A percentile compares a stretch with the other conserved stretches of the same genome.
Evolutionary conservation across 2,888 invertebrate species (phyloP).

Genomic region (Eudemis profundana): DNA sequence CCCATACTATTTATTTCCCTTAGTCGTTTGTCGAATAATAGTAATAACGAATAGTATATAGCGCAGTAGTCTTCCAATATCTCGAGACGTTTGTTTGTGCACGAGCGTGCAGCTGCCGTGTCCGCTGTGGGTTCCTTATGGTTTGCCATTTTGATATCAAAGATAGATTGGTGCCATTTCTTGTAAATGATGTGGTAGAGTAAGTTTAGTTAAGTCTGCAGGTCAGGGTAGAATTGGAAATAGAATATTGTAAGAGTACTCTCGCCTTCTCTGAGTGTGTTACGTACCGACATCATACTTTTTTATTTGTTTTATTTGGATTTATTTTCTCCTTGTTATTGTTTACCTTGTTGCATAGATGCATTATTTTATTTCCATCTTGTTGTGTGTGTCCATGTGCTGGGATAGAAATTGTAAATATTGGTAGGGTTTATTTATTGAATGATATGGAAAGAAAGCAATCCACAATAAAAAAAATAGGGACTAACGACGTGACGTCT

Average conservation of each 20-base stretch:
- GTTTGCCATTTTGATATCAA: constrained; percentile 85
- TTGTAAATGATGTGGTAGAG: constrained; percentile 82
- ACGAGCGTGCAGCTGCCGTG: constrained; percentile 62
- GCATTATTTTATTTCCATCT: constrained; percentile 78
- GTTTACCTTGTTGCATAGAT: constrained; percentile 58
- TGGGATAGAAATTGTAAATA: constrained; percentile 82
- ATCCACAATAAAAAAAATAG: constrained; percentile 62
- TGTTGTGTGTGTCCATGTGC: constrained; percentile 83
- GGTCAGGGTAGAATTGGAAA: constrained; percentile 84
- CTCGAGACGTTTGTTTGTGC: constrained; percentile 71
- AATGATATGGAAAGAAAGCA: constrained; percentile 67
- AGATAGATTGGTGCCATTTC: constrained; percentile 86
- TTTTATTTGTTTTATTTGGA: constrained; percentile 61
- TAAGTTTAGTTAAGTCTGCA: constrained; percentile 84
- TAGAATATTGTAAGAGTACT: constrained; percentile 76
- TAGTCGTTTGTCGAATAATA: constrained; percentile 73
- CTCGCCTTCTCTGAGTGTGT: constrained; percentile 69
- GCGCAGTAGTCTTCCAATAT: constrained; percentile 85
- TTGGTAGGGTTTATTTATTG: constrained; percentile 81
- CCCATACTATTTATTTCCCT: constrained; percentile 63
- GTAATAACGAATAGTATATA: constrained; percentile 77
- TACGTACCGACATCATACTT: constrained; percentile 66
- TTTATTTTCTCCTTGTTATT: constrained; percentile 64
- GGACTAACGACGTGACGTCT: constrained; percentile 68
- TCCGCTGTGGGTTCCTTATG: constrained; percentile 82